Evolutionary conservation across 2,113 vertebrate genomes (phyloP).

Genomic region (Electrona antarctica): DNA sequence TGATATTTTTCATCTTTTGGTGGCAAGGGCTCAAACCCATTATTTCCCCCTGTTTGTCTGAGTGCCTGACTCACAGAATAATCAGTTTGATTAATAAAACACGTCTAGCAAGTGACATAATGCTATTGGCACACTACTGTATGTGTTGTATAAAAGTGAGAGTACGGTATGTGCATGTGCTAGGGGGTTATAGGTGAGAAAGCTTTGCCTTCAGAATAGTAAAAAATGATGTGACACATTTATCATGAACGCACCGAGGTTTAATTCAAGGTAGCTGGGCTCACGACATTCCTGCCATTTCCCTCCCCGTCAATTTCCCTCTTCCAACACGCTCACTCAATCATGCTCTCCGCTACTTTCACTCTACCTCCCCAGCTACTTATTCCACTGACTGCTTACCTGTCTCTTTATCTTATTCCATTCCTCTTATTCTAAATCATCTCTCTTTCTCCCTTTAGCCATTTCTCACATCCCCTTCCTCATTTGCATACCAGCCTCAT

Average conservation of each 20-base stretch:
- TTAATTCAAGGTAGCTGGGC: constrained; percentile 60
- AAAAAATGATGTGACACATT: constrained; percentile 54
- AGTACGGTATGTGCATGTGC: constrained; percentile 2
- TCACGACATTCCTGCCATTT: constrained; percentile 35
- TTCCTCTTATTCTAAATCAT: constrained; percentile 40
- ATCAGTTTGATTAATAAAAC: constrained; percentile 75
- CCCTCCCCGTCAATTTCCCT: constrained; percentile 47
- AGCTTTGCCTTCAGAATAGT: constrained; percentile 32
- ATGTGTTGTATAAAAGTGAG: constrained; percentile 8
- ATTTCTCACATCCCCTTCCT: constrained; percentile 59
- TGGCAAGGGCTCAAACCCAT: constrained; percentile 56
- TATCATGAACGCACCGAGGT: constrained; percentile 53
- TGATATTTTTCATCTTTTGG: constrained; percentile 68
- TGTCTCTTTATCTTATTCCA: constrained; percentile 31
- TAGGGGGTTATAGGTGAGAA: constrained; percentile 3
- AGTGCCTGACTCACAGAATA: constrained; percentile 65
- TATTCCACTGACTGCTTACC: constrained; percentile 39
- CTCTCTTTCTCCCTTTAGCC: constrained; percentile 45
- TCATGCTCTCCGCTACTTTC: constrained; percentile 33
- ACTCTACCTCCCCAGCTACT: constrained; percentile 7
- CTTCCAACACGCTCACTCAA: constrained; percentile 21
- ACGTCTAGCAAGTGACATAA: constrained; percentile 33
- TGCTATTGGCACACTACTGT: constrained; percentile 49
- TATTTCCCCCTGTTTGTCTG: constrained; percentile 64
- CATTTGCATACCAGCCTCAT: constrained; percentile 60